Evolutionary conservation across 2,888 invertebrate genomes (phyloP), one percentile per base, ranked within the genome.

Genomic region (Uloborus plumipes): DNA sequence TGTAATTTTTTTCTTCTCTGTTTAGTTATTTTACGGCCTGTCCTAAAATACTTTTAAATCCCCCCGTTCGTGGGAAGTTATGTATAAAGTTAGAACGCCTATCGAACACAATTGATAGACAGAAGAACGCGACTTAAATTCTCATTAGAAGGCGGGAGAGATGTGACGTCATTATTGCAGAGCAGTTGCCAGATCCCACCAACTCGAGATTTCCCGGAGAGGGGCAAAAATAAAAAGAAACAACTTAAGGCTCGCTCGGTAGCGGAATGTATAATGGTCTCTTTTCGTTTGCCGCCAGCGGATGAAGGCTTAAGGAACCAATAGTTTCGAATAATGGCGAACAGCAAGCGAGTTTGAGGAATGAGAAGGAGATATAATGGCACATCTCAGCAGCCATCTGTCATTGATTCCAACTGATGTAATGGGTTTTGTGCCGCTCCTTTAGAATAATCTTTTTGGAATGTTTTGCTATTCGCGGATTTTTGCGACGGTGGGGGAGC

Each of bases 21-120:
- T 74, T 81, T 81, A 81, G 64, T 81, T 81, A 81, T 81, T 81
- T 81, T 69, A 74, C 59, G 80, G 74, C 73, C 73, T 76, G 76
- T 77, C 58, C 74, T 73, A 82, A 82, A 82, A 82, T 82, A 82
- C 81, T 82, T 82, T 82, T 82, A 82, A 82, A 82, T 82, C 81
- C 81, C 71, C 53, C 59, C 70, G 64, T 47, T 70, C 74, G 70
- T 61, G 26, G n/a, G 66, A 72, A 79, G 79, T 79, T 79, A 79
- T 79, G 79, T 79, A 79, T 78, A 78, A 78, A 79, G 79, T 79
- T 75, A 71, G 77, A 82, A 65, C 69, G 74, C 70, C 39, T 79
- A 82, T 82, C 75, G 81, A 76, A 82, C 81, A 82, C 81, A 82
- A 82, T 82, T 82, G 81, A 82, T 82, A 82, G 81, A 82, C 81